Conservation (phyloP, 2,888 invertebrate species). For the Ectemnius lituratus region DNA sequence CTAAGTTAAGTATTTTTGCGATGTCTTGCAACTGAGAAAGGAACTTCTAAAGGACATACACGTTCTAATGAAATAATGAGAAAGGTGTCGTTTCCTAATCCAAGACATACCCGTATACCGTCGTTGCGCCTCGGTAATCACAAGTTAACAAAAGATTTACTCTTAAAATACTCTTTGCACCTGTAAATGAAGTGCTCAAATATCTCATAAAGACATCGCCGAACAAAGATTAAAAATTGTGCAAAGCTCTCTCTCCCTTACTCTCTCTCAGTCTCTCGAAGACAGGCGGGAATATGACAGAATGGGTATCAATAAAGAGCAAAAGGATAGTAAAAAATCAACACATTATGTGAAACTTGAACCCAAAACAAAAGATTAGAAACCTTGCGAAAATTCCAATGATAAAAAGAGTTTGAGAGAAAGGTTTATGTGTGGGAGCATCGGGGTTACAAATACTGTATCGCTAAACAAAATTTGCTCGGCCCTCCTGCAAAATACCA, state of each 20-base stretch:
- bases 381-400: background rate
- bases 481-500: too few species aligned
- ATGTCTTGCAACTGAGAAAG: too few species aligned
- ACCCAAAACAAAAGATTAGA: background rate
- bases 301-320: background rate
- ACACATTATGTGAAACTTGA: background rate
- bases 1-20: too few species aligned
- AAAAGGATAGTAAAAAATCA: background rate
- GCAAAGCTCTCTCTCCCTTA: slow-evolving; percentile 11
- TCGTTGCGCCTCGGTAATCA: too few species aligned
- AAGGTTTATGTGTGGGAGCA: too few species aligned
- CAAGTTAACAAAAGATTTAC: slow-evolving; percentile 17
- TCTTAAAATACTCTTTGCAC: slow-evolving; percentile 25
- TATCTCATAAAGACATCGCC: slow-evolving; percentile 31
- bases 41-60: too few species aligned
- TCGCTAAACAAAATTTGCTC: too few species aligned
- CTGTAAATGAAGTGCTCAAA: slow-evolving; percentile 43
- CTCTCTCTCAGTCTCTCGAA: background rate
- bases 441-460: too few species aligned
- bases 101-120: too few species aligned
- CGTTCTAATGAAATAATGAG: too few species aligned
- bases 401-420: too few species aligned
- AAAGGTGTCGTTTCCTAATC: too few species aligned
- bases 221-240: slow-evolving; percentile 33
- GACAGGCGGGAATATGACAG: background rate